Evolutionary conservation across 1,140 invertebrate species (phyloP).

Genomic region (Nasonia vitripennis): DNA sequence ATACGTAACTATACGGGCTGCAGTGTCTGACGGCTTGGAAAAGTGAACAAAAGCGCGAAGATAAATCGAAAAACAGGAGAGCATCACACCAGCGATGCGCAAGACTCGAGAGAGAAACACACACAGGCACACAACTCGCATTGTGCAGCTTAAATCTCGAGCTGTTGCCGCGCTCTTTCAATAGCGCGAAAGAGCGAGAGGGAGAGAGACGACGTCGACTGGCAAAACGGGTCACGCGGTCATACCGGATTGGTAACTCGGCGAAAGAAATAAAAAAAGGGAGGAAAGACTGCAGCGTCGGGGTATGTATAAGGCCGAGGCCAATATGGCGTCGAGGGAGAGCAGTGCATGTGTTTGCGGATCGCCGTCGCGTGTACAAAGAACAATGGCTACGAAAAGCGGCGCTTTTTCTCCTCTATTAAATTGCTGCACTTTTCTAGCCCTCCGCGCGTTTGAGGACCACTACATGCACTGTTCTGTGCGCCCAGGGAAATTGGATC

Average conservation of each 20-base stretch:
- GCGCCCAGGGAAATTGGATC: background rate
- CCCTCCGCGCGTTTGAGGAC: too few species aligned
- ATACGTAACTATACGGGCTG: too few species aligned
- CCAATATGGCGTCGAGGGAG: conserved; percentile 12
- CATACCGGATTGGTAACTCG: conserved; percentile 55
- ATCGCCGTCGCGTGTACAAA: background rate
- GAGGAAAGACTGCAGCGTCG: background rate
- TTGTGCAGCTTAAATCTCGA: background rate
- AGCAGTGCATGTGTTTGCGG: background rate
- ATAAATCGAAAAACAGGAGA: background rate
- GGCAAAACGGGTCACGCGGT: conserved; percentile 60
- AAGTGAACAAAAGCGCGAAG: too few species aligned
- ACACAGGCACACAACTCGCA: background rate
- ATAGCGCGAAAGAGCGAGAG: background rate
- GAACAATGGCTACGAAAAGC: conserved; percentile 3
- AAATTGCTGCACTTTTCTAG: background rate
- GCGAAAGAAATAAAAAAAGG: conserved; percentile 11
- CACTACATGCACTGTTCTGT: background rate
- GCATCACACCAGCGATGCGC: too few species aligned
- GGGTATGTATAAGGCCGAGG: conserved; percentile 14
- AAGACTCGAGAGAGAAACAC: too few species aligned
- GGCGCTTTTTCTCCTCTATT: too few species aligned
- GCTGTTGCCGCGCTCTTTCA: background rate
- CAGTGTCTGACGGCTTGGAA: too few species aligned
- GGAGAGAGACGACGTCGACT: conserved; percentile 12